Percentiles rank a stretch among this genome's conserved stretches.
phyloP scores from a whole-genome alignment of 2,797 vertebrate genomes.

The Echeneis naucrates region DNA sequence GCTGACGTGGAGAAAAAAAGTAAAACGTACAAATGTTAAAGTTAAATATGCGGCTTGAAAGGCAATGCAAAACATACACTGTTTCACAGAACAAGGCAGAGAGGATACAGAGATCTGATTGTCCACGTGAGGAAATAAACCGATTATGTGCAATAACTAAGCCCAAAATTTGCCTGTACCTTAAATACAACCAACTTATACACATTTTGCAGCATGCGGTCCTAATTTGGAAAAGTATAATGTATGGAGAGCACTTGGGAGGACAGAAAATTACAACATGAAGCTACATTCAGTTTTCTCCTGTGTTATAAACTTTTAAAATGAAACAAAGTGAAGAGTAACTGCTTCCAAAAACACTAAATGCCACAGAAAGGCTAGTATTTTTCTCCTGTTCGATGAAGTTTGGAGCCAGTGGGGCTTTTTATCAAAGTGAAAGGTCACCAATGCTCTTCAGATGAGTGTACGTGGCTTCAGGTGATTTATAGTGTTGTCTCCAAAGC shows the following conservation, averaged over 20 bases:
- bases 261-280: too few relatives aligned
- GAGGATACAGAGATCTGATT: background rate
- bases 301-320: background rate
- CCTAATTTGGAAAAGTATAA: background rate
- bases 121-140: background rate
- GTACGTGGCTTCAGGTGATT: slow-evolving; percentile 65
- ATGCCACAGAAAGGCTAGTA: background rate
- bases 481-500: slow-evolving; percentile 66
- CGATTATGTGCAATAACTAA: too few relatives aligned
- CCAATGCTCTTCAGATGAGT: slow-evolving; percentile 60
- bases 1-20: background rate
- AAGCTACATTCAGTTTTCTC: background rate
- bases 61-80: background rate
- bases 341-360: background rate
- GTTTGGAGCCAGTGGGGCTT: slow-evolving; percentile 37
- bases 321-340: background rate
- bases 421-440: slow-evolving; percentile 84
- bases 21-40: background rate
- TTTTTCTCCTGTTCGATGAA: background rate
- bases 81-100: too few relatives aligned
- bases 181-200: background rate
- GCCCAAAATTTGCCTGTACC: too few relatives aligned
- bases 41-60: background rate
- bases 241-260: background rate
- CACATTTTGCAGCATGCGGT: background rate